A percentile compares a stretch with the other conserved stretches of the same genome.
Conservation (phyloP, 1,140 invertebrate genomes). For the Drosophila ironensis region DNA sequence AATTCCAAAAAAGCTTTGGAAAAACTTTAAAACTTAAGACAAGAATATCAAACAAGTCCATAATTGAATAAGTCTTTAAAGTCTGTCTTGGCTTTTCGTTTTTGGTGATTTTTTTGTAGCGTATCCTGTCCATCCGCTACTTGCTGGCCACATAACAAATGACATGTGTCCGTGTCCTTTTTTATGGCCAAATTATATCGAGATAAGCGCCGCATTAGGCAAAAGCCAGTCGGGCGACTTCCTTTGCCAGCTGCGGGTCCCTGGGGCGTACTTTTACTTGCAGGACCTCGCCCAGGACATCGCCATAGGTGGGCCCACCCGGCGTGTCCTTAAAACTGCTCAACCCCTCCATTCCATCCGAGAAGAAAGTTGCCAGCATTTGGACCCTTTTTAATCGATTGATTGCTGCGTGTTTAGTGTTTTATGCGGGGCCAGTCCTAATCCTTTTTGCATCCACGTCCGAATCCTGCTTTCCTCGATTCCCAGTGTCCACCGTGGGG, state of each 20-base stretch:
- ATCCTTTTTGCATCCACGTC: not conserved
- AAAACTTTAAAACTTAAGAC: too few species aligned
- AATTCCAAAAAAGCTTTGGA: too few species aligned
- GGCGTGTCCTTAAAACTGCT: not conserved
- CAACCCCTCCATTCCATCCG: not conserved
- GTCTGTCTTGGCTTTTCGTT: too few species aligned
- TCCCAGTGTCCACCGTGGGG: conserved; percentile 1
- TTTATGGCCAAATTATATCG: conserved; percentile 74
- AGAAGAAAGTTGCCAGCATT: conserved; percentile 5
- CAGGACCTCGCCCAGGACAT: conserved; percentile 4
- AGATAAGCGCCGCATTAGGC: conserved; percentile 68
- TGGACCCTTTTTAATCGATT: conserved; percentile 63
- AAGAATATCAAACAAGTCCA: too few species aligned
- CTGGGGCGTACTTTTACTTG: conserved; percentile 19
- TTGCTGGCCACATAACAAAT: conserved; percentile 61
- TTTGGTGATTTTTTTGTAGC: conserved; percentile 14
- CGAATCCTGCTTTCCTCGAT: not conserved
- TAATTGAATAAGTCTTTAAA: too few species aligned
- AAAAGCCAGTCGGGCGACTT: conserved; percentile 37
- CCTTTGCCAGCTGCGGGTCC: conserved; percentile 23
- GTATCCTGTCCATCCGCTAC: not conserved
- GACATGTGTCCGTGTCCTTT: conserved; percentile 51
- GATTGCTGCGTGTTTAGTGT: conserved; percentile 69
- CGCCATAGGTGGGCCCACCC: conserved; percentile 20
- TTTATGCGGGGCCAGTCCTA: conserved; percentile 58